Conservation (phyloP, 2,888 invertebrate species). For the Nipponacmea schrenckii region DNA sequence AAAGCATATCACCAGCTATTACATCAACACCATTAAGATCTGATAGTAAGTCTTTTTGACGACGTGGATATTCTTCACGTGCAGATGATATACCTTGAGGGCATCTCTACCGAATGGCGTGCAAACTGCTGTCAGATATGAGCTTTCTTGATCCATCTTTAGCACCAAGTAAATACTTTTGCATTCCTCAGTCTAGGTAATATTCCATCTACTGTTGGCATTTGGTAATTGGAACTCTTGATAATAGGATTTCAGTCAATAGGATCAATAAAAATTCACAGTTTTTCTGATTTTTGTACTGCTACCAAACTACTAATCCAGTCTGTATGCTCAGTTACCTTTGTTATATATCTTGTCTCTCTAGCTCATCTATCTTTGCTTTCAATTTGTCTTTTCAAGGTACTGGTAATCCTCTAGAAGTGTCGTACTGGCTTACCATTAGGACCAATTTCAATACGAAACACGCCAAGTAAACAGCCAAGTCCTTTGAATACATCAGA, state of each 20-base stretch:
- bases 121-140: slow-evolving; percentile 29
- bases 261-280: slow-evolving; percentile 26
- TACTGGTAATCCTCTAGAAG: slow-evolving; percentile 31
- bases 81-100: slow-evolving; percentile 27
- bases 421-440: slow-evolving; percentile 25
- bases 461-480: slow-evolving; percentile 28
- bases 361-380: slow-evolving; percentile 24
- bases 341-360: slow-evolving; percentile 18
- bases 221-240: slow-evolving; percentile 29
- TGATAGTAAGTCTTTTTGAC: neutral
- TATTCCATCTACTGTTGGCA: slow-evolving; percentile 26
- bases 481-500: slow-evolving; percentile 32
- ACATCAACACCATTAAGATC: slow-evolving; percentile 22
- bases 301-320: too few species aligned
- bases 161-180: slow-evolving; percentile 34
- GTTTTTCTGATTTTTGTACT: too few species aligned
- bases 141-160: slow-evolving; percentile 25
- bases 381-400: slow-evolving; percentile 25
- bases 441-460: slow-evolving; percentile 21
- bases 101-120: slow-evolving; percentile 28
- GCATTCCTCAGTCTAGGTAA: slow-evolving; percentile 26
- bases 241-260: slow-evolving; percentile 29
- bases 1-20: slow-evolving; percentile 25
- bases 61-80: slow-evolving; percentile 1
- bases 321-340: slow-evolving; percentile 12